A percentile compares a stretch with the other conserved stretches of the same genome.
Evolutionary conservation across 2,113 vertebrate genomes (phyloP).

Genomic region (Phoxinus phoxinus): DNA sequence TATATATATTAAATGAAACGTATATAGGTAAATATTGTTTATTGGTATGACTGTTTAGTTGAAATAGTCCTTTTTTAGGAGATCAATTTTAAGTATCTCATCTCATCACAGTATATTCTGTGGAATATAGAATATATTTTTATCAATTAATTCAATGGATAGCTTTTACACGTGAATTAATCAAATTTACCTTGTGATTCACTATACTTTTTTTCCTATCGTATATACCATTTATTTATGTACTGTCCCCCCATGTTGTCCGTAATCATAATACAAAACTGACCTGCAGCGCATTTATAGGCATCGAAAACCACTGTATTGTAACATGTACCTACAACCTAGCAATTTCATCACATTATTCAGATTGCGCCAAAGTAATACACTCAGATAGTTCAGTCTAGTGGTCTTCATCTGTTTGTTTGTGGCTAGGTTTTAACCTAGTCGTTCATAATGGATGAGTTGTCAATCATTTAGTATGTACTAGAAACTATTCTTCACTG

Average conservation of each 20-base stretch:
- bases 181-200: background rate
- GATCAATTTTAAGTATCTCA: background rate
- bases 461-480: conserved; percentile 18
- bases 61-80: background rate
- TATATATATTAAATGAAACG: background rate
- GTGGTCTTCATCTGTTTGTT: conserved; percentile 2
- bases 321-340: background rate
- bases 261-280: background rate
- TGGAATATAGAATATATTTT: background rate
- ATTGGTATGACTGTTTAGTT: too few relatives aligned
- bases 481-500: conserved; percentile 17
- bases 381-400: conserved; percentile 10
- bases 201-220: too few relatives aligned
- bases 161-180: background rate
- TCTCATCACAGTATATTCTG: background rate
- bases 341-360: background rate
- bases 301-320: background rate
- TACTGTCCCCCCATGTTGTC: too few relatives aligned
- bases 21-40: background rate
- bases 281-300: background rate
- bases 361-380: background rate
- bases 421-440: conserved; percentile 4
- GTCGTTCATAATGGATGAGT: conserved; percentile 27
- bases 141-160: background rate
- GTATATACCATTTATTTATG: too few relatives aligned